Evolutionary conservation across 2,797 vertebrate species (phyloP).

Genomic region (Mormyrops boulengeri): DNA sequence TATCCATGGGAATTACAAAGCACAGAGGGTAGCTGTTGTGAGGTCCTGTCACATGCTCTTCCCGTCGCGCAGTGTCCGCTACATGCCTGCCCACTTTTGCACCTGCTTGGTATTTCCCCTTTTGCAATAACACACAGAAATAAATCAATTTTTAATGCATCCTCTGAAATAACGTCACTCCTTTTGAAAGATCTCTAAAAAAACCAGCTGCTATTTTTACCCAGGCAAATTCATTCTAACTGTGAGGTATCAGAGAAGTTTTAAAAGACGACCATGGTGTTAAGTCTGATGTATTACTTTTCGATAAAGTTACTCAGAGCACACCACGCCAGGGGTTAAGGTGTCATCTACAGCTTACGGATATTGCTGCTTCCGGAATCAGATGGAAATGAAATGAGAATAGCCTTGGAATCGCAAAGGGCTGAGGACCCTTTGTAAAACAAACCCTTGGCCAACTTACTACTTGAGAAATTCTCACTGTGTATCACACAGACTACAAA

Average conservation of each 20-base stretch:
- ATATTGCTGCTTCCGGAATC: conserved; percentile 13
- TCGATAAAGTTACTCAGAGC: neutral
- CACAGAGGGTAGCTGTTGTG: neutral
- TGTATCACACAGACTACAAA: neutral
- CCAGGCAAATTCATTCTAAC: neutral
- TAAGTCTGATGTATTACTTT: neutral
- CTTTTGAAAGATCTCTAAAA: neutral
- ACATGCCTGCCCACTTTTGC: neutral
- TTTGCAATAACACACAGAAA: neutral
- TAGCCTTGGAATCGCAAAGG: neutral
- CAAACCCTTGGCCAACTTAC: neutral
- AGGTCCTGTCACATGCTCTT: neutral
- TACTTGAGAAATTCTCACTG: neutral
- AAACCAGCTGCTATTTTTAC: neutral
- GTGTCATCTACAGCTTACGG: conserved; percentile 5
- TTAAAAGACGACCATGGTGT: neutral
- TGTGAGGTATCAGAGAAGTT: neutral
- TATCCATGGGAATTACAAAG: neutral
- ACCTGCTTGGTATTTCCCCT: neutral
- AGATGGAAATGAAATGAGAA: conserved; percentile 1
- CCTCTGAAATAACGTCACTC: neutral
- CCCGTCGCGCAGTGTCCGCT: neutral
- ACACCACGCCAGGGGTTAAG: neutral
- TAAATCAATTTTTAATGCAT: neutral
- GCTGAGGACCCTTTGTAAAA: neutral